Conservation (phyloP, 1,140 invertebrate species). For the Drosophila bocqueti region DNA sequence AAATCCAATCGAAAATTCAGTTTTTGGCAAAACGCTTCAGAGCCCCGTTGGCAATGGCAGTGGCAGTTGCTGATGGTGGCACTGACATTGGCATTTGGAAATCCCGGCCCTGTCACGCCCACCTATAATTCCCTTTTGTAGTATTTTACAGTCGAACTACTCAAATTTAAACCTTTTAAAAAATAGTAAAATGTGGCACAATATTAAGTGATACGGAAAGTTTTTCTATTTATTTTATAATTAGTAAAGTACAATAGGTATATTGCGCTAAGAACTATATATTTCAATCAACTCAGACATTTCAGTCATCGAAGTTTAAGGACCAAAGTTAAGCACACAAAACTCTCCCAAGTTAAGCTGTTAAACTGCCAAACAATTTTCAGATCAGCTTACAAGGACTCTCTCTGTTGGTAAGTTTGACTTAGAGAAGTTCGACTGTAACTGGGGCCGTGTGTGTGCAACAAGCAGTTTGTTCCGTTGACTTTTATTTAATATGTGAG, state of each 20-base stretch:
- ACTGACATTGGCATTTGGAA: slow-evolving; percentile 57
- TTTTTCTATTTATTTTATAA: neutral
- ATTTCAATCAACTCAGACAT: neutral
- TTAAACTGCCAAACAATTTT: slow-evolving; percentile 20
- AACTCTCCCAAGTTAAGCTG: slow-evolving; percentile 14
- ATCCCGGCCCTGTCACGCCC: slow-evolving; percentile 27
- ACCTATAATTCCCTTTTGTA: slow-evolving; percentile 9
- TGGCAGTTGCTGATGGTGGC: slow-evolving; percentile 40
- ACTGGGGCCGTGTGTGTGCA: slow-evolving; percentile 31
- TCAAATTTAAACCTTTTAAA: neutral
- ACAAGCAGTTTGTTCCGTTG: slow-evolving; percentile 56
- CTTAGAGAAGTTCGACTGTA: slow-evolving; percentile 31
- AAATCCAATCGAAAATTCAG: slow-evolving; percentile 72
- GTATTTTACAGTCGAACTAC: slow-evolving; percentile 10
- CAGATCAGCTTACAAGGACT: neutral
- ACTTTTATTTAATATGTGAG: slow-evolving; percentile 46
- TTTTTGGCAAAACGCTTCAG: slow-evolving; percentile 64
- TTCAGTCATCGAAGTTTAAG: slow-evolving; percentile 1
- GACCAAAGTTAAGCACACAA: neutral
- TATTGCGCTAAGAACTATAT: neutral
- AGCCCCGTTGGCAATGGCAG: slow-evolving; percentile 48
- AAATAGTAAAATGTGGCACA: neutral
- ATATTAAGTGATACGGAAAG: neutral
- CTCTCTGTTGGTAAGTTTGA: slow-evolving; percentile 1
- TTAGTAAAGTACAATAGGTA: neutral